These are phyloP conservation scores for Illadopsis cleaveri DNA, from an alignment of 2,113 vertebrate genomes.

Conservation along the genomic window DNA sequence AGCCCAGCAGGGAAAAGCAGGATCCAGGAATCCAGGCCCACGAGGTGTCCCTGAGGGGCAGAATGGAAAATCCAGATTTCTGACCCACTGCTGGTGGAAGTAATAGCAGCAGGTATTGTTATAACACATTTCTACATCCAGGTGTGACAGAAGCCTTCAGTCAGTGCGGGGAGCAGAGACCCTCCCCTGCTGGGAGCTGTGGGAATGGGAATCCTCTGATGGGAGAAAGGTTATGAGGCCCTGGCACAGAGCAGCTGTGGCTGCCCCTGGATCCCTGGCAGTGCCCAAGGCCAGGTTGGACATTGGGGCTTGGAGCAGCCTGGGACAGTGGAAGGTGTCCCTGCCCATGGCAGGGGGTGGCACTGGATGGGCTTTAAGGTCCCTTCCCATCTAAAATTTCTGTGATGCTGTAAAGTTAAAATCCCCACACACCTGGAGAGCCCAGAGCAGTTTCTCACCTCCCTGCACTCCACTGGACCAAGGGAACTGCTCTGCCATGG, in stretches of 20 bases:
- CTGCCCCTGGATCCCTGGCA: neutral
- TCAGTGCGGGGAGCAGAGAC: neutral
- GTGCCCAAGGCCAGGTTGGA: neutral
- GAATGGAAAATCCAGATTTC: neutral
- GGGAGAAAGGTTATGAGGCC: neutral
- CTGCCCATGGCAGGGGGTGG: neutral
- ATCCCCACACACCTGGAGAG: neutral
- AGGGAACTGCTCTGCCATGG: neutral
- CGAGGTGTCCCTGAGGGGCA: neutral
- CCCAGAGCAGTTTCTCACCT: neutral
- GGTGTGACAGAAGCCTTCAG: neutral
- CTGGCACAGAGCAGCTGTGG: neutral
- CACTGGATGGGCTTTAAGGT: accelerated
- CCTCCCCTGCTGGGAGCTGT: neutral
- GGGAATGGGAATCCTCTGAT: neutral
- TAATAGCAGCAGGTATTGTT: neutral
- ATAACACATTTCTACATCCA: neutral
- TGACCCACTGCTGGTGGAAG: neutral
- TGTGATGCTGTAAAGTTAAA: neutral
- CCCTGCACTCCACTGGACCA: neutral
- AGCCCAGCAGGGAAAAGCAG: neutral
- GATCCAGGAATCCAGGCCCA: neutral
- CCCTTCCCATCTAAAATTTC: neutral
- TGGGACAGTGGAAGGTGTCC: neutral
- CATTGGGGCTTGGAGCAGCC: neutral